A percentile compares a stretch with the other conserved stretches of the same genome.
These are phyloP conservation scores for Odontophorus gujanensis DNA, from an alignment of 2,113 vertebrate species.

Conservation along the genomic window DNA sequence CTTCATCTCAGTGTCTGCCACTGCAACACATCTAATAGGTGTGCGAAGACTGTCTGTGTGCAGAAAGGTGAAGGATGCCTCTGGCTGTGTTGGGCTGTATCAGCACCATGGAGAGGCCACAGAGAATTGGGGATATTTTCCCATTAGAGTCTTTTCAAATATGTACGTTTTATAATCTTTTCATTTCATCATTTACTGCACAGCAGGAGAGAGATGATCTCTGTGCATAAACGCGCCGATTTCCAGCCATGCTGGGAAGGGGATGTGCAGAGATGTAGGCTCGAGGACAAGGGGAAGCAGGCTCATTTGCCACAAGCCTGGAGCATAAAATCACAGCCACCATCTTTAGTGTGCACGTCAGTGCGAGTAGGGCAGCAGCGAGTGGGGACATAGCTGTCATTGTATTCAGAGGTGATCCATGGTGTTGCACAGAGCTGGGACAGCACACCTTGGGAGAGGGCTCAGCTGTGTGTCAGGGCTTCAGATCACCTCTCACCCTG, in stretches of 20 bases:
- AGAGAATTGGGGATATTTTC: constrained; percentile 17
- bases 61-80: neutral
- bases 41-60: neutral
- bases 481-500: accelerated
- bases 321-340: neutral
- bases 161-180: constrained; percentile 6
- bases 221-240: neutral
- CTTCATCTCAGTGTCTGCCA: neutral
- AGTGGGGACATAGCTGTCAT: neutral
- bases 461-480: accelerated
- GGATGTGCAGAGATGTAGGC: neutral
- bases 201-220: constrained; percentile 2
- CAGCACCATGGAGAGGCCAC: neutral
- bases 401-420: neutral
- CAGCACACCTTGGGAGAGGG: accelerated
- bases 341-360: neutral
- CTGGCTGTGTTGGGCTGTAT: neutral
- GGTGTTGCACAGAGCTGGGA: accelerated
- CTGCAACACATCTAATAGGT: neutral
- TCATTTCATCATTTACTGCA: constrained; percentile 13
- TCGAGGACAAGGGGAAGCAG: neutral
- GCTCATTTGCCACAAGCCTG: neutral
- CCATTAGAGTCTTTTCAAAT: constrained; percentile 27
- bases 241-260: neutral
- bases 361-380: neutral